A percentile compares a stretch with the other conserved stretches of the same genome.
Evolutionary conservation across 2,113 vertebrate genomes (phyloP).

Genomic region (Lota lota): DNA sequence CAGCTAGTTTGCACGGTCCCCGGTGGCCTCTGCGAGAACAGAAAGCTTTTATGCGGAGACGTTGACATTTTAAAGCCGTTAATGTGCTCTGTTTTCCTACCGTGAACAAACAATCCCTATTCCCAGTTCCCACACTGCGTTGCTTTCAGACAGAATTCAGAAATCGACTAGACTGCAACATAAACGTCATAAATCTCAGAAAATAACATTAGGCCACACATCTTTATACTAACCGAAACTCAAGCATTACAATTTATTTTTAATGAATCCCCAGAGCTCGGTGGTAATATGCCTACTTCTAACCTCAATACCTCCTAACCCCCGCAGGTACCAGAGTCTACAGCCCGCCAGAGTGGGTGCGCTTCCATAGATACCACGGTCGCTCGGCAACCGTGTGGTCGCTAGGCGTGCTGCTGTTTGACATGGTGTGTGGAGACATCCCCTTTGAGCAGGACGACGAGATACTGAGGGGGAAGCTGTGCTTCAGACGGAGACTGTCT

Average conservation of each 20-base stretch:
- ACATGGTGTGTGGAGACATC: constrained; percentile 98
- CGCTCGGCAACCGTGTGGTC: constrained; percentile 97
- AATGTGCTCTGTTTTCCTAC: background rate
- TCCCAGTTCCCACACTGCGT: background rate
- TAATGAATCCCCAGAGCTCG: too few species aligned
- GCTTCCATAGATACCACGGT: constrained; percentile 93
- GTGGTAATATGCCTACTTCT: too few species aligned
- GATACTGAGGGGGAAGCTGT: constrained; percentile 86
- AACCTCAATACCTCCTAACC: background rate
- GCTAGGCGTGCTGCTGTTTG: constrained; percentile 91
- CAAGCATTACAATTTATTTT: too few species aligned
- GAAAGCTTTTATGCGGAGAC: constrained; percentile 40
- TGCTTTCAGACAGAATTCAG: too few species aligned
- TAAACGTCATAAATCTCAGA: too few species aligned
- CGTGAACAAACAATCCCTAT: background rate
- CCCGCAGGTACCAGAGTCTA: constrained; percentile 89
- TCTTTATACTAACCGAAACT: too few species aligned
- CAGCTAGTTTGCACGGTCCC: constrained; percentile 35
- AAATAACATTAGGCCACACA: too few species aligned
- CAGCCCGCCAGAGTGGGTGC: constrained; percentile 97
- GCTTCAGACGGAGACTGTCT: constrained; percentile 90
- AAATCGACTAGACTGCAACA: too few species aligned
- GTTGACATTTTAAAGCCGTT: constrained; percentile 3
- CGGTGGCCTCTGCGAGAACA: constrained; percentile 35
- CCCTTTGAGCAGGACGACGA: constrained; percentile 97